Percentiles rank a stretch among this genome's conserved stretches.
These are phyloP conservation scores for Drosophila trichaetosa DNA, from an alignment of 2,888 invertebrate genomes.

Conservation along the genomic window DNA sequence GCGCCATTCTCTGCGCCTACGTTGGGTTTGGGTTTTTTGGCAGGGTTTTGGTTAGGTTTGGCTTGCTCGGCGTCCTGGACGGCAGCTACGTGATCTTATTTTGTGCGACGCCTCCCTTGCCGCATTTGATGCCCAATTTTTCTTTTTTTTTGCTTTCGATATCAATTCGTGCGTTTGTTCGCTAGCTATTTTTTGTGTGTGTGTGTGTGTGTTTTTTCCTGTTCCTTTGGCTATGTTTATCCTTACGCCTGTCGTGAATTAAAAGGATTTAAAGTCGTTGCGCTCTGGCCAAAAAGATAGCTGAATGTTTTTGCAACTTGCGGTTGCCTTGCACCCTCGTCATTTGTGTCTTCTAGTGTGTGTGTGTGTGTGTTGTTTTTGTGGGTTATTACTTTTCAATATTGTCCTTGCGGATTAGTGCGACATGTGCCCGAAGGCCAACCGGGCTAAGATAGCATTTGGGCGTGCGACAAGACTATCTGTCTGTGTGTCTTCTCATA, in stretches of 20 bases:
- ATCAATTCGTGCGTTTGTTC: slow-evolving; percentile 76
- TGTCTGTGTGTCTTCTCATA: slow-evolving; percentile 7
- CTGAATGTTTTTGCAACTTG: slow-evolving; percentile 75
- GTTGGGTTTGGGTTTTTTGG: slow-evolving; percentile 15
- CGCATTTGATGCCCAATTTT: slow-evolving; percentile 74
- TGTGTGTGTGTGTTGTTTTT: slow-evolving; percentile 72
- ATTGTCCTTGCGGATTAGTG: slow-evolving; percentile 85
- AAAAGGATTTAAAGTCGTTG: slow-evolving; percentile 77
- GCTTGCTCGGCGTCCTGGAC: slow-evolving; percentile 48
- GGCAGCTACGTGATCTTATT: slow-evolving; percentile 83
- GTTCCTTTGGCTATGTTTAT: slow-evolving; percentile 42
- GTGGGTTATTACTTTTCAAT: slow-evolving; percentile 85
- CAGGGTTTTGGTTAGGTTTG: slow-evolving; percentile 12
- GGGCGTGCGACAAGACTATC: slow-evolving; percentile 34
- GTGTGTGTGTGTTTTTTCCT: slow-evolving; percentile 18
- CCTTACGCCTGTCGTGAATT: slow-evolving; percentile 78
- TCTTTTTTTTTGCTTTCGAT: slow-evolving; percentile 53
- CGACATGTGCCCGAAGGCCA: slow-evolving; percentile 73
- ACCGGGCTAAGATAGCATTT: slow-evolving; percentile 26
- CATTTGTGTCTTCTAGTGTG: slow-evolving; percentile 34
- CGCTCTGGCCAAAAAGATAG: slow-evolving; percentile 67
- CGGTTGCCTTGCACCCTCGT: slow-evolving; percentile 73
- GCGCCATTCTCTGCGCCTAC: slow-evolving; percentile 74
- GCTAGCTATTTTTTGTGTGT: slow-evolving; percentile 20
- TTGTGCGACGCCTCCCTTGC: slow-evolving; percentile 58